Evolutionary conservation across 30 jellyfish, hydroid and myxozoan species (phyloP).

Genomic region (Cassiopea xamachana): DNA sequence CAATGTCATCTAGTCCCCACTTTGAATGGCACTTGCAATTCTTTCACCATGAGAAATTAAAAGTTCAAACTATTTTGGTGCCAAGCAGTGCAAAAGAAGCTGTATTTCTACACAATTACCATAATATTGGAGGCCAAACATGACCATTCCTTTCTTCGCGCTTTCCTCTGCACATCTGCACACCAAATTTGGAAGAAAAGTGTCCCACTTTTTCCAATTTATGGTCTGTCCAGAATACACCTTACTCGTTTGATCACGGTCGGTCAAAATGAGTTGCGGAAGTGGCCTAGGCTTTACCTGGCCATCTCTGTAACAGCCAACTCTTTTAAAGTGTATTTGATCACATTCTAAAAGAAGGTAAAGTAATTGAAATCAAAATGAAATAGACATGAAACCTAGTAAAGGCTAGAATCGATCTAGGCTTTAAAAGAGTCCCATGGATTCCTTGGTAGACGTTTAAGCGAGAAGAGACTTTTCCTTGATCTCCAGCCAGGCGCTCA

Average conservation of each 20-base stretch:
- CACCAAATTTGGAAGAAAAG: slow-evolving; percentile 58
- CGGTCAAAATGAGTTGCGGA: slow-evolving; percentile 55
- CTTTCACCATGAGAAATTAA: no score
- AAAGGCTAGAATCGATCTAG: no score
- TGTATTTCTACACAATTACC: background rate
- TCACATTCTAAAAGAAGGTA: slow-evolving; percentile 8
- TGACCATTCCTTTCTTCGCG: background rate
- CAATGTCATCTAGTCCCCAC: no score
- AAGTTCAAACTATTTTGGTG: no score
- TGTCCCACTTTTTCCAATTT: slow-evolving; percentile 59
- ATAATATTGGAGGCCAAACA: slow-evolving; percentile 46
- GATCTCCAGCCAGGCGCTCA: no score
- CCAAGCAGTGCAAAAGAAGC: no score
- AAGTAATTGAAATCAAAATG: background rate
- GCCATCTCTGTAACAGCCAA: slow-evolving; percentile 64
- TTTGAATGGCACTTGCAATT: no score
- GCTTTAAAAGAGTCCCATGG: no score
- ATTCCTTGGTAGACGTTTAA: no score
- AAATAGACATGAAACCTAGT: no score
- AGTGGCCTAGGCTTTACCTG: slow-evolving; percentile 50
- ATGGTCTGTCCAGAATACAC: slow-evolving; percentile 19
- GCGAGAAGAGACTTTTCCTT: no score
- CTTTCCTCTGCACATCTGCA: slow-evolving; percentile 78
- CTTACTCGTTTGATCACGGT: slow-evolving; percentile 25
- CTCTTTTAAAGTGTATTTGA: slow-evolving; percentile 1